These are phyloP conservation scores for Ophioninae sp. DNA, from an alignment of 2,888 invertebrate species.

Conservation along the genomic window DNA sequence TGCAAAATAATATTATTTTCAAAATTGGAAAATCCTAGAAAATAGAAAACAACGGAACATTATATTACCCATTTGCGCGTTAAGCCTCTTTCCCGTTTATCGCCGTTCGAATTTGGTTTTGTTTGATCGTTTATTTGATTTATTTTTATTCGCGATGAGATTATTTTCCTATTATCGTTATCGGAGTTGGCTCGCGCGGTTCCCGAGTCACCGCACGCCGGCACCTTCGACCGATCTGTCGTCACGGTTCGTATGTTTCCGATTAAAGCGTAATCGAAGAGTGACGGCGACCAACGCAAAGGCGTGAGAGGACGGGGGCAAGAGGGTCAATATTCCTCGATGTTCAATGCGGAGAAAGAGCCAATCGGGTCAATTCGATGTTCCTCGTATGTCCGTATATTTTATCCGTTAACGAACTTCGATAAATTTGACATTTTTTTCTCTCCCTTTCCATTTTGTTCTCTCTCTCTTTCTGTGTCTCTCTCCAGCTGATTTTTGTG, in stretches of 20 bases:
- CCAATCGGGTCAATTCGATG: slow-evolving; percentile 47
- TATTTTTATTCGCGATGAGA: background rate
- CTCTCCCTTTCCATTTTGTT: background rate
- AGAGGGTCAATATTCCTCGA: slow-evolving; percentile 22
- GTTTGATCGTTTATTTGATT: background rate
- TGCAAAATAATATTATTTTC: no score
- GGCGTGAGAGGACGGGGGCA: slow-evolving; percentile 2
- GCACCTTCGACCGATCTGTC: slow-evolving; percentile 43
- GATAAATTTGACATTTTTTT: slow-evolving; percentile 5
- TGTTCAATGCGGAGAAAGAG: slow-evolving; percentile 16
- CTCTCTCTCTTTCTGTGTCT: no score
- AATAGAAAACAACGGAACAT: background rate
- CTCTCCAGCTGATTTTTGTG: background rate
- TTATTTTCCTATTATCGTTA: slow-evolving; percentile 31
- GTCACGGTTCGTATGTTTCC: slow-evolving; percentile 56
- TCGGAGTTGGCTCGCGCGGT: slow-evolving; percentile 17
- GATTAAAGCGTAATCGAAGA: slow-evolving; percentile 53
- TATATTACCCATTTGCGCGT: background rate
- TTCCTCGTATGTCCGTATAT: background rate
- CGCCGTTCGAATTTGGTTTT: background rate
- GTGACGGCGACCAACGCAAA: slow-evolving; percentile 19
- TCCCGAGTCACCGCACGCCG: slow-evolving; percentile 36
- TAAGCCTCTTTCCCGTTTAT: background rate
- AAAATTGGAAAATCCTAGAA: background rate
- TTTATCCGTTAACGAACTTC: background rate